Conservation (phyloP, 2,888 invertebrate genomes). For the Stegophylla sp. region DNA sequence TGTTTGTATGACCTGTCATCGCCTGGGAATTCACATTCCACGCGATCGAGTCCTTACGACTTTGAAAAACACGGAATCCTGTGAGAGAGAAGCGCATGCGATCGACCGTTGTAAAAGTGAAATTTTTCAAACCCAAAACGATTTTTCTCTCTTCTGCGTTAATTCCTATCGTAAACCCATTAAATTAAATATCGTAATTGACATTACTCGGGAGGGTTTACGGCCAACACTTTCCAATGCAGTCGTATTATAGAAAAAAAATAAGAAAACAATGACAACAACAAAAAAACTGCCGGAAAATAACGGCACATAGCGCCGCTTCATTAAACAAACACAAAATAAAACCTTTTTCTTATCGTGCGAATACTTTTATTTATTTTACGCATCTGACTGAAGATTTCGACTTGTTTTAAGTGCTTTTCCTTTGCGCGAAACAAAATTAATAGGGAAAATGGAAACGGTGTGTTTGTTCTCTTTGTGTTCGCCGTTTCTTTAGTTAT, state of each 20-base stretch:
- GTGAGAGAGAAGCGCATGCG: background rate
- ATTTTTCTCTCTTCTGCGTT: background rate
- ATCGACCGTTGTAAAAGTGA: background rate
- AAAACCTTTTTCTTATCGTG: constrained; percentile 37
- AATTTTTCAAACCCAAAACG: background rate
- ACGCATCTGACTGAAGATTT: constrained; percentile 29
- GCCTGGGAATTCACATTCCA: constrained; percentile 32
- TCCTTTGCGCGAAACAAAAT: constrained; percentile 29
- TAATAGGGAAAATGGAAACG: constrained; percentile 37
- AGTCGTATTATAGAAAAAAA: background rate
- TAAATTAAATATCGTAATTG: constrained; percentile 5
- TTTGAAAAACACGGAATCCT: background rate
- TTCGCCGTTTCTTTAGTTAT: constrained; percentile 8
- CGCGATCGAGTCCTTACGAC: background rate
- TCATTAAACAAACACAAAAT: constrained; percentile 45
- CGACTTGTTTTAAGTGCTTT: constrained; percentile 49
- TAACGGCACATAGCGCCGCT: constrained; percentile 22
- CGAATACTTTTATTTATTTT: constrained; percentile 42
- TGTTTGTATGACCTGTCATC: constrained; percentile 41
- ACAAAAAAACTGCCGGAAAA: background rate
- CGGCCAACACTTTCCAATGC: background rate
- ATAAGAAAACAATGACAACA: background rate
- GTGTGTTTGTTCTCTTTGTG: constrained; percentile 13
- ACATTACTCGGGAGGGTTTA: background rate
- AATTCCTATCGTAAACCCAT: constrained; percentile 7